Evolutionary conservation across 2,797 vertebrate species (phyloP).

Genomic region (Centroberyx gerrardi): DNA sequence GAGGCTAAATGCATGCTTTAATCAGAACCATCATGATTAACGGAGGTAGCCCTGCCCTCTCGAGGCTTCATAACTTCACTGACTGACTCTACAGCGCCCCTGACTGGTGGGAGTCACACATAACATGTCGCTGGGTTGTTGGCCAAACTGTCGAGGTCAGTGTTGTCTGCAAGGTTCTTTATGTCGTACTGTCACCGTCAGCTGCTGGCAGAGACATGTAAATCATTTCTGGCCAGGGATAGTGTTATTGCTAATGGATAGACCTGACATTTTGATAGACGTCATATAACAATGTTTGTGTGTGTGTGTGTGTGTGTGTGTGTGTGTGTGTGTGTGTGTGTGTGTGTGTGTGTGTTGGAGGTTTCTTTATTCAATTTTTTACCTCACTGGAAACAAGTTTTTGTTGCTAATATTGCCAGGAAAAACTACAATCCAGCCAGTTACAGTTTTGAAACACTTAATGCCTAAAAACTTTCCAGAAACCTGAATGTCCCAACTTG

Average conservation of each 20-base stretch:
- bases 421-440: conserved; percentile 5
- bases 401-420: not conserved
- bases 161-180: not conserved
- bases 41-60: conserved; percentile 14
- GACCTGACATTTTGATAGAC: too few relatives aligned
- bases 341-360: not conserved
- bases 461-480: not conserved
- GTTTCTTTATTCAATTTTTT: too few relatives aligned
- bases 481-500: too few relatives aligned
- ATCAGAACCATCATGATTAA: conserved; percentile 64
- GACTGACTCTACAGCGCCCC: conserved; percentile 9
- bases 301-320: not conserved
- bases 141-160: not conserved
- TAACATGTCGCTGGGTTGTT: not conserved
- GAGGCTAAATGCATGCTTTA: conserved; percentile 63
- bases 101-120: not conserved
- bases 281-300: too few relatives aligned
- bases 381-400: not conserved
- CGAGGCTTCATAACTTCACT: conserved; percentile 18
- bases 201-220: too few relatives aligned
- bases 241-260: too few relatives aligned
- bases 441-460: conserved; percentile 12
- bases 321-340: not conserved
- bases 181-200: too few relatives aligned
- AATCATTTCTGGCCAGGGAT: too few relatives aligned